These are phyloP conservation scores for Euspilapteryx auroguttella DNA, from an alignment of 2,888 invertebrate species.

Conservation along the genomic window DNA sequence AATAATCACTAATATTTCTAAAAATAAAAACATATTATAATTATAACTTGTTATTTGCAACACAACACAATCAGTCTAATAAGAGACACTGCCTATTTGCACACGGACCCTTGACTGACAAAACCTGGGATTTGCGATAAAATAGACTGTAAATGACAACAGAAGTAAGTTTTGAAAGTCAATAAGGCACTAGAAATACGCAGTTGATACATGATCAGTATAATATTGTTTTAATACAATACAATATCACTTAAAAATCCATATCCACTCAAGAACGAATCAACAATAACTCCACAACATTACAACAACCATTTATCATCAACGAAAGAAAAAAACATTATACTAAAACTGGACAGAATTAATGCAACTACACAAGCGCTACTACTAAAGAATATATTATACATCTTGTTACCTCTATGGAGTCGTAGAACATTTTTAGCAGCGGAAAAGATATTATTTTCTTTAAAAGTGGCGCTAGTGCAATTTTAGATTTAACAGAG, in stretches of 20 bases:
- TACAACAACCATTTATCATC: constrained; percentile 15
- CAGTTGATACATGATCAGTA: constrained; percentile 21
- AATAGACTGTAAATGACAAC: not conserved
- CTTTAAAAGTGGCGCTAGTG: too few relatives aligned
- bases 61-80: constrained; percentile 48
- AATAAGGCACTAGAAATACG: constrained; percentile 45
- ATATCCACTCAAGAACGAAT: constrained; percentile 23
- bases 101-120: constrained; percentile 37
- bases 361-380: too few relatives aligned
- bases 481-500: too few relatives aligned
- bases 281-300: constrained; percentile 16
- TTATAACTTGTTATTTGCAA: constrained; percentile 34
- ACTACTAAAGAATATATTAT: too few relatives aligned
- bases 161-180: constrained; percentile 33
- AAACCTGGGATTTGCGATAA: constrained; percentile 13
- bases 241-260: constrained; percentile 21
- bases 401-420: too few relatives aligned
- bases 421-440: too few relatives aligned
- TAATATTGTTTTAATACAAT: constrained; percentile 44
- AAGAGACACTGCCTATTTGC: constrained; percentile 27
- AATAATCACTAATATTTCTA: constrained; percentile 37
- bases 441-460: too few relatives aligned
- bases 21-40: constrained; percentile 26
- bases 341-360: constrained; percentile 33
- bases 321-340: constrained; percentile 24